Base-by-base conservation (phyloP, 2,797 vertebrate genomes). In the Picus viridis region DNA sequence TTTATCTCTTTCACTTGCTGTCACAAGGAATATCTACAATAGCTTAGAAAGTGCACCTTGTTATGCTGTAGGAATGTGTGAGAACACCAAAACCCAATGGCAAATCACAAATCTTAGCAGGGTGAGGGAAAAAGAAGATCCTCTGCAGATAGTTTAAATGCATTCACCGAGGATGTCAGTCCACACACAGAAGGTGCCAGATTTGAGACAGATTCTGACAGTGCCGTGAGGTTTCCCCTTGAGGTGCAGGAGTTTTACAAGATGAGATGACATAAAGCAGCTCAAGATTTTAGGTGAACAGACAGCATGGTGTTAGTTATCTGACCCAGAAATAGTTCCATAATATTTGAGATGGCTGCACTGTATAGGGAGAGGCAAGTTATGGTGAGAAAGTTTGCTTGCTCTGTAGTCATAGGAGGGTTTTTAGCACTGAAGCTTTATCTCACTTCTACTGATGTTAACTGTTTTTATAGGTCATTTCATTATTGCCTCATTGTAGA, bases 391-490 rank as follows among this genome's bases (percentile, higher is more conserved):
- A 87, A 72, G 8, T 59, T 16, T 68, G 49, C 9, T 68, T 89
- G 58, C n/a, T 86, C 68, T 88, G 61, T 23, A 91, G 92, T 34
- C 67, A 34, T 73, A 51, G 53, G 69, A 94, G 56, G 10, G 41
- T 3, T 92, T 92, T 94, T 79, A 89, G 29, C 74, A 58, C 61
- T 68, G 58, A 78, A 87, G 61, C 51, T 93, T 94, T 83, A 91
- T 89, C 71, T 95, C 80, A 29, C 74, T 92, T 83, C 74, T 62
- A 86, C 77, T 93, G 78, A 77, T 86, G 69, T 68, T 95, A 91
- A 92, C 74, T 89, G 74, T 78, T 91, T 95, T 95, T 92, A 91
- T 86, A 94, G 92, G 92, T 94, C 85, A 93, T 88, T 94, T 93
- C 86, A 87, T 87, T 81, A 91, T 84, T 93, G 80, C 68, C 51